A percentile compares a stretch with the other conserved stretches of the same genome.
phyloP scores from a whole-genome alignment of 2,888 invertebrate species.

The Oxyscelio sp. region DNA sequence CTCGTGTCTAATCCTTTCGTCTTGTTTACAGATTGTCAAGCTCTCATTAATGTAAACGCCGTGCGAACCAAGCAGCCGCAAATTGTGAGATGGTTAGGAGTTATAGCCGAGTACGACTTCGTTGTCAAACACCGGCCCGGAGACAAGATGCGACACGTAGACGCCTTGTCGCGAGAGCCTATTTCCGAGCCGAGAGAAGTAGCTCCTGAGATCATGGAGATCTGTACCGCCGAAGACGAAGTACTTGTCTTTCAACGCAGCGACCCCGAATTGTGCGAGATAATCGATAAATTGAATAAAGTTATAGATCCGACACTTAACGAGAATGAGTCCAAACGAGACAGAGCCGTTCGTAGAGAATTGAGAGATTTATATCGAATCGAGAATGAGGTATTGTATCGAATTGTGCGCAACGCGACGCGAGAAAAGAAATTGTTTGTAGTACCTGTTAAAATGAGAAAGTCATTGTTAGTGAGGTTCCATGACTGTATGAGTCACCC shows the following conservation, averaged over 20 bases:
- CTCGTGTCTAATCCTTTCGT: not conserved
- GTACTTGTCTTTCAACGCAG: not conserved
- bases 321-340: too few species aligned
- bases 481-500: constrained; percentile 47
- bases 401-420: too few species aligned
- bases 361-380: too few species aligned
- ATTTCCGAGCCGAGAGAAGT: not conserved
- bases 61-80: not conserved
- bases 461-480: constrained; percentile 25
- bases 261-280: not conserved
- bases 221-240: not conserved
- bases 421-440: too few species aligned
- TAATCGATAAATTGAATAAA: too few species aligned
- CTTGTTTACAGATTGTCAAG: constrained; percentile 71
- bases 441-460: constrained; percentile 22
- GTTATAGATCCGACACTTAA: too few species aligned
- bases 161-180: not conserved
- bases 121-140: not conserved
- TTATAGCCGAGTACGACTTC: not conserved
- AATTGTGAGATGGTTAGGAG: too few species aligned
- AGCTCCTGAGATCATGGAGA: not conserved
- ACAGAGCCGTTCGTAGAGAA: too few species aligned
- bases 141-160: not conserved
- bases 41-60: constrained; percentile 76
- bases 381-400: too few species aligned